Evolutionary conservation across 2,888 invertebrate species (phyloP).

Genomic region (Amphipyra berbera): DNA sequence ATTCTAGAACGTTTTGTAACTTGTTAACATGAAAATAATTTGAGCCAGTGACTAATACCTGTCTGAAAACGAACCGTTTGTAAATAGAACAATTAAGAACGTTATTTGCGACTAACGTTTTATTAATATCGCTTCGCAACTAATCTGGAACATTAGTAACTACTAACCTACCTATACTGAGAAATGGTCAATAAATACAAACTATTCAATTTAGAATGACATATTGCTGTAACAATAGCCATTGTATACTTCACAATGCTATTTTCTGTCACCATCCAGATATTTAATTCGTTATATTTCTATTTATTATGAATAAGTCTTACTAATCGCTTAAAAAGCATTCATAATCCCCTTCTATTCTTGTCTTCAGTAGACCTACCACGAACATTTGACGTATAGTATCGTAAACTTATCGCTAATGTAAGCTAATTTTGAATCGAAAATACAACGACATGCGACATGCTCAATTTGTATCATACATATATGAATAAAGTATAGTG

Average conservation of each 20-base stretch:
- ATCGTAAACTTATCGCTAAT: too few species aligned
- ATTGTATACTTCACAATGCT: conserved; percentile 5
- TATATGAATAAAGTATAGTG: too few species aligned
- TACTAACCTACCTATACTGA: not conserved
- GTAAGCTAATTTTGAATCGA: too few species aligned
- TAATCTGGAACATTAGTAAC: not conserved
- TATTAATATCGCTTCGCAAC: conserved; percentile 19
- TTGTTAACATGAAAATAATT: conserved; percentile 12
- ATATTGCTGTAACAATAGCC: conserved; percentile 13
- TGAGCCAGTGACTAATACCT: conserved; percentile 12
- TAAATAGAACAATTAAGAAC: conserved; percentile 10
- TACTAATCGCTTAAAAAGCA: too few species aligned
- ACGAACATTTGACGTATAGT: too few species aligned
- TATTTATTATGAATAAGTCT: not conserved
- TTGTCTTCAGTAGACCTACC: too few species aligned
- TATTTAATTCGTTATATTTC: not conserved
- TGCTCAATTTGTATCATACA: too few species aligned
- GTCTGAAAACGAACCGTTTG: conserved; percentile 16
- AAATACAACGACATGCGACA: too few species aligned
- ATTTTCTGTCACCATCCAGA: not conserved
- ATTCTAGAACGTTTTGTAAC: conserved; percentile 33
- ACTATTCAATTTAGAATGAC: conserved; percentile 8
- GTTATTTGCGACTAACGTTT: conserved; percentile 7
- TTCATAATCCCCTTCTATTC: too few species aligned
- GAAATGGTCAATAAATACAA: conserved; percentile 2